Evolutionary conservation across 2,888 invertebrate genomes (phyloP).

Genomic region (Cryptus armator): DNA sequence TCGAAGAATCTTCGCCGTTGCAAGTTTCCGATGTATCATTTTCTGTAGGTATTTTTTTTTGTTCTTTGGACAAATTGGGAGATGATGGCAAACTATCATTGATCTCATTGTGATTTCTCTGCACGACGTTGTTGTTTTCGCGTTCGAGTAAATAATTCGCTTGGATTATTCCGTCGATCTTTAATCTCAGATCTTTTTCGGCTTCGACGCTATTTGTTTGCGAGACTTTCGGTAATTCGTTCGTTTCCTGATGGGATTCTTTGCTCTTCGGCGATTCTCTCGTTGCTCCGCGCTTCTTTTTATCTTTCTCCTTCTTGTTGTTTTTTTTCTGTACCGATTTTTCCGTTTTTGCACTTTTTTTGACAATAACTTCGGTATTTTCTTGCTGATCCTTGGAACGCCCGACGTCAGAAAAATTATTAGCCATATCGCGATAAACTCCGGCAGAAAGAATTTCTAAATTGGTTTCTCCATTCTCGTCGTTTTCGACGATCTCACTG

Average conservation of each 20-base stretch:
- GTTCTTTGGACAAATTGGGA: slow-evolving; percentile 26
- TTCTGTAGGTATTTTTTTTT: neutral
- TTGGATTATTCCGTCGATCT: slow-evolving; percentile 79
- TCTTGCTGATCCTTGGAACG: slow-evolving; percentile 32
- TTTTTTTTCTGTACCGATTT: slow-evolving; percentile 2
- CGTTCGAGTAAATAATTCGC: slow-evolving; percentile 77
- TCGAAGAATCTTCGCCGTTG: slow-evolving; percentile 35
- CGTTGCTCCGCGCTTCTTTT: neutral
- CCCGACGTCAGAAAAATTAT: slow-evolving; percentile 70
- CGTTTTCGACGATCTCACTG: slow-evolving; percentile 65
- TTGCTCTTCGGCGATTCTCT: slow-evolving; percentile 22
- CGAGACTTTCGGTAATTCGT: neutral
- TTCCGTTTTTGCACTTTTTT: neutral
- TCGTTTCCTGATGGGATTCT: slow-evolving; percentile 40
- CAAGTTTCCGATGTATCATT: neutral
- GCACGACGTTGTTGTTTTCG: slow-evolving; percentile 79
- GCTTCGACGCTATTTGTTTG: slow-evolving; percentile 37
- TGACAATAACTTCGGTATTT: neutral
- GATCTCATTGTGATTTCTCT: slow-evolving; percentile 61
- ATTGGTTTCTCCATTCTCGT: slow-evolving; percentile 66
- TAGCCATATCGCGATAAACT: slow-evolving; percentile 67
- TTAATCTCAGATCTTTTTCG: slow-evolving; percentile 73
- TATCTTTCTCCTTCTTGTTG: slow-evolving; percentile 53
- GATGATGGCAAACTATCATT: neutral
- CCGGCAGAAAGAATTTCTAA: slow-evolving; percentile 61